Evolutionary conservation across 1,140 invertebrate species (phyloP).

Genomic region (Pomacea maculata): DNA sequence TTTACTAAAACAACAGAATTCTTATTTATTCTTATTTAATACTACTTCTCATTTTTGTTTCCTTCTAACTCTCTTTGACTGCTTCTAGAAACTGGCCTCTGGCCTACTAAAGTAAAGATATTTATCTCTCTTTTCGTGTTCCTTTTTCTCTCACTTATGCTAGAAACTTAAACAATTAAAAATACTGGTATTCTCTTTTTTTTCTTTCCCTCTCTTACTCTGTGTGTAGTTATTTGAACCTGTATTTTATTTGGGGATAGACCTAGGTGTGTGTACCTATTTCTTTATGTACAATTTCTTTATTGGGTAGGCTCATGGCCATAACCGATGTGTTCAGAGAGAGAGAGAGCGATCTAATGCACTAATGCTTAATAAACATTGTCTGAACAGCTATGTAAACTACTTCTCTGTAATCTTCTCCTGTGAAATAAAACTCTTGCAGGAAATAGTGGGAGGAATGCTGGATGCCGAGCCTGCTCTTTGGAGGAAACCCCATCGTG

Average conservation of each 20-base stretch:
- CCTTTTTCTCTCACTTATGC: too few relatives aligned
- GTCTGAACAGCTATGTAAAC: not conserved
- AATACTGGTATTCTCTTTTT: too few relatives aligned
- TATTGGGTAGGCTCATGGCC: too few relatives aligned
- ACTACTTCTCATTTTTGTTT: not conserved
- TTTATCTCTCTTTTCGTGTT: not conserved
- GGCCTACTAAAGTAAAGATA: not conserved
- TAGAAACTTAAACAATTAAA: too few relatives aligned
- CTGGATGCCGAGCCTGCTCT: slow-evolving; percentile 83
- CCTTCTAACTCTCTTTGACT: not conserved
- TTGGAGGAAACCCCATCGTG: slow-evolving; percentile 83
- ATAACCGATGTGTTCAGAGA: too few relatives aligned
- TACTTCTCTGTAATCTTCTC: not conserved
- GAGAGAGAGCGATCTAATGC: not conserved
- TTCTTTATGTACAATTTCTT: too few relatives aligned
- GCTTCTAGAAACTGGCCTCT: not conserved
- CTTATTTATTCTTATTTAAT: not conserved
- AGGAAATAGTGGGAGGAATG: slow-evolving; percentile 96
- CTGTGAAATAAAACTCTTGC: slow-evolving; percentile 46
- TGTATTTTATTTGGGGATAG: not conserved
- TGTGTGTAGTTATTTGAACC: not conserved
- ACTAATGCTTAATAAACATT: not conserved
- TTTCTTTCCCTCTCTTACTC: too few relatives aligned
- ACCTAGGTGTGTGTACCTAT: not conserved
- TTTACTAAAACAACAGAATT: too few relatives aligned